phyloP scores from a whole-genome alignment of 2,888 invertebrate genomes.

The Venusia cambrica region DNA sequence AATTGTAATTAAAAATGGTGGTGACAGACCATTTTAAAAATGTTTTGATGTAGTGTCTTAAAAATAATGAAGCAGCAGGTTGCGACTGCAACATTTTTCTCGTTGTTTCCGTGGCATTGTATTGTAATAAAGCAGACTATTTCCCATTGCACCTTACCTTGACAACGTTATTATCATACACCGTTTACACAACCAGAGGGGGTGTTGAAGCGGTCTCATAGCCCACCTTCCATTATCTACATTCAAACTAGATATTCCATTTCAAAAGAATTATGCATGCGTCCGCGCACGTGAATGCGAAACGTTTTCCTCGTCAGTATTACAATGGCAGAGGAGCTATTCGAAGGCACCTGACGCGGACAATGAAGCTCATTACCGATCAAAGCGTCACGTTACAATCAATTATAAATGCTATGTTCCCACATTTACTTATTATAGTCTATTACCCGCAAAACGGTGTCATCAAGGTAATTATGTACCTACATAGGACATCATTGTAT shows the following conservation, averaged over 20 bases:
- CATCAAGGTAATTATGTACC: conserved; percentile 31
- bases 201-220: conserved; percentile 5
- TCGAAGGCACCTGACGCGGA: conserved; percentile 23
- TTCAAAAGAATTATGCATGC: conserved; percentile 30
- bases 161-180: too few species aligned
- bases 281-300: conserved; percentile 34
- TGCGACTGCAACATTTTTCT: too few species aligned
- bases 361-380: conserved; percentile 39
- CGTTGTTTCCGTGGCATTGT: too few species aligned
- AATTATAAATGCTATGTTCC: conserved; percentile 37
- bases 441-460: conserved; percentile 35
- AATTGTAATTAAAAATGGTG: too few species aligned
- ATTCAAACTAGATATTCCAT: conserved; percentile 19
- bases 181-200: too few species aligned
- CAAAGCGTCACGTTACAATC: conserved; percentile 34
- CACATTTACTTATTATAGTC: conserved; percentile 39
- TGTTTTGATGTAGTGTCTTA: too few species aligned
- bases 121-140: too few species aligned
- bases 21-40: too few species aligned
- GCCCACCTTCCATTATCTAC: conserved; percentile 14
- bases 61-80: too few species aligned
- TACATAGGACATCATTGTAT: conserved; percentile 16
- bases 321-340: conserved; percentile 27
- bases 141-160: too few species aligned
- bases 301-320: conserved; percentile 23